Conservation (phyloP, 2,888 invertebrate species). For the Operophtera brumata region DNA sequence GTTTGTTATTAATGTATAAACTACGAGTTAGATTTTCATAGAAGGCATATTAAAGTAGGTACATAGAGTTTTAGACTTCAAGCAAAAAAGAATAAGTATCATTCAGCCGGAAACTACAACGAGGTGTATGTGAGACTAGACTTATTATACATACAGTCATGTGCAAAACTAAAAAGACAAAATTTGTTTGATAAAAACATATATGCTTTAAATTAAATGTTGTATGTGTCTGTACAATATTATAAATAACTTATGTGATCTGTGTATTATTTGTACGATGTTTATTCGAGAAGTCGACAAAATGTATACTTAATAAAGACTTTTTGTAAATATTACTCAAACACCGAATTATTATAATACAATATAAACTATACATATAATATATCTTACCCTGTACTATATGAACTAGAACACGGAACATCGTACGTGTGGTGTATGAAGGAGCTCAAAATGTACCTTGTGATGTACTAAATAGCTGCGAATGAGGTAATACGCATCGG, state of each 20-base stretch:
- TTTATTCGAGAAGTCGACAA: constrained; percentile 21
- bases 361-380: constrained; percentile 9
- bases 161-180: background rate
- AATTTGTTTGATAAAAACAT: too few relatives aligned
- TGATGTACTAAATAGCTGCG: constrained; percentile 11
- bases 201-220: background rate
- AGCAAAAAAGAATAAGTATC: too few relatives aligned
- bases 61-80: too few relatives aligned
- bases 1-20: too few relatives aligned
- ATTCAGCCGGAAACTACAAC: too few relatives aligned
- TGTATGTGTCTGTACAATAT: constrained; percentile 4
- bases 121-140: too few relatives aligned
- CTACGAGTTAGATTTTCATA: too few relatives aligned
- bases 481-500: too few relatives aligned
- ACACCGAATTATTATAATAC: background rate
- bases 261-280: constrained; percentile 19
- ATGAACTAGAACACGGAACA: constrained; percentile 22
- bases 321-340: background rate
- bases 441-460: background rate
- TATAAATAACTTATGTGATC: constrained; percentile 11
- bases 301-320: background rate
- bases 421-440: constrained; percentile 22
- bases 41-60: too few relatives aligned
- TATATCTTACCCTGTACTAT: constrained; percentile 20
- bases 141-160: constrained; percentile 3